Conservation (phyloP, 1,140 invertebrate genomes). For the Temnothorax longispinosus region DNA sequence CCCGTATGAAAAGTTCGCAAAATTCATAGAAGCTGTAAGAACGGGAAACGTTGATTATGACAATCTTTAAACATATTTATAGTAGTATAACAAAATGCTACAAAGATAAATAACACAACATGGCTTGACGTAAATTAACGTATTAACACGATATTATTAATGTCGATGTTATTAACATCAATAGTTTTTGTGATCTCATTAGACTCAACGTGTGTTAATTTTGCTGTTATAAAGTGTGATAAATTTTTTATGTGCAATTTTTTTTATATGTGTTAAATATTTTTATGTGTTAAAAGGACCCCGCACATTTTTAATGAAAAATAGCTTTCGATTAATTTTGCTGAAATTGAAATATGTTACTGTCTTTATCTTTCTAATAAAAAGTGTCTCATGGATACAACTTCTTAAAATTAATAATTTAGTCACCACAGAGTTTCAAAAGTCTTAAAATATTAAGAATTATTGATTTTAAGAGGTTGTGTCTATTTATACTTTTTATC, state of each 20-base stretch:
- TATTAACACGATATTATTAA: constrained; percentile 13
- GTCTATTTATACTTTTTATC: too few species aligned
- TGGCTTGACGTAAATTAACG: constrained; percentile 3
- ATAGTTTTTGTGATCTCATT: constrained; percentile 10
- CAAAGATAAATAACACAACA: constrained; percentile 15
- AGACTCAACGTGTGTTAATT: background rate
- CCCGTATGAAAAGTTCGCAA: constrained; percentile 58
- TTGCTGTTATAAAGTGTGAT: background rate
- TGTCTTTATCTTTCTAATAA: too few species aligned
- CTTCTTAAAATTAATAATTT: too few species aligned
- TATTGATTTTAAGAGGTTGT: too few species aligned
- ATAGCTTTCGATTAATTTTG: too few species aligned
- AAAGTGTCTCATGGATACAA: too few species aligned
- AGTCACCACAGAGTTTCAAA: too few species aligned
- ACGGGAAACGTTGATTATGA: constrained; percentile 61
- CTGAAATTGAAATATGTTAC: too few species aligned
- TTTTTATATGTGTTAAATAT: background rate
- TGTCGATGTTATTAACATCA: background rate
- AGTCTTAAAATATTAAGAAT: too few species aligned
- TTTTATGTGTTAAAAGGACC: background rate
- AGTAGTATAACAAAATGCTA: constrained; percentile 7
- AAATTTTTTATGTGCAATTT: background rate
- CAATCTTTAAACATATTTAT: constrained; percentile 26
- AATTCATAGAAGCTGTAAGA: constrained; percentile 45
- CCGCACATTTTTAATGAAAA: too few species aligned